Evolutionary conservation across 2,113 vertebrate genomes (phyloP), one percentile per base, ranked within the genome.

Genomic region (Motacilla tschutschensis): DNA sequence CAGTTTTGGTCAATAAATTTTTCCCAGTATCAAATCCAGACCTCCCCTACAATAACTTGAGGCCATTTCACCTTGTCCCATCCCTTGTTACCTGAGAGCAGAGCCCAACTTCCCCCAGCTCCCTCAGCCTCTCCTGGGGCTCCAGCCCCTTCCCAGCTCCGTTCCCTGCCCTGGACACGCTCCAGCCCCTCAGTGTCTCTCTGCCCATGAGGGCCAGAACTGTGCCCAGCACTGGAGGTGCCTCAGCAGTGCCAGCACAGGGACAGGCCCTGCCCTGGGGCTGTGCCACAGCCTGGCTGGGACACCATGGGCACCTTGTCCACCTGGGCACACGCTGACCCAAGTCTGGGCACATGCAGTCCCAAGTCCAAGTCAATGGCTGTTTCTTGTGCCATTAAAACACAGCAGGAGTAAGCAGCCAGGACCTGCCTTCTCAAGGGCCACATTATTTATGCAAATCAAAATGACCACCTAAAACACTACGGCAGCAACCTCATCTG

Each of bases 401-500:
- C 38, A 25, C 8, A 48, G 46, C 8, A 36, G 35, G 4, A 80
- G 5, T 22, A 60, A 85, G 55, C 3, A n/a, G 26, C 17, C 35
- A 83, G 12, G 17, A 46, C 11, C 9, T 58, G 26, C 14, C 29
- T 79, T 53, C 20, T 65, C 46, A 70, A 36, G 9, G 14, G 12
- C 20, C n/a, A n/a, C 25, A 4, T 18, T 43, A 53, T 8, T 33
- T 1, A 2, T 14, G 14, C 9, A 8, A 36, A 62, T 18, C 46
- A 53, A 64, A 87, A 46, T 5, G 2, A 59, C 10, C 10, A 35
- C 1, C 20, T n/a, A 41, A 58, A 83, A 77, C 8, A 35, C 18
- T 16, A 6, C 0, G 3, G 28, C 6, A 44, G 12, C 29, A 47
- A 25, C 36, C 17, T 54, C 12, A 64, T 5, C 19, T n/a, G 8